phyloP scores from a whole-genome alignment of 1,140 invertebrate species.

The Zaprionus tsacasi region DNA sequence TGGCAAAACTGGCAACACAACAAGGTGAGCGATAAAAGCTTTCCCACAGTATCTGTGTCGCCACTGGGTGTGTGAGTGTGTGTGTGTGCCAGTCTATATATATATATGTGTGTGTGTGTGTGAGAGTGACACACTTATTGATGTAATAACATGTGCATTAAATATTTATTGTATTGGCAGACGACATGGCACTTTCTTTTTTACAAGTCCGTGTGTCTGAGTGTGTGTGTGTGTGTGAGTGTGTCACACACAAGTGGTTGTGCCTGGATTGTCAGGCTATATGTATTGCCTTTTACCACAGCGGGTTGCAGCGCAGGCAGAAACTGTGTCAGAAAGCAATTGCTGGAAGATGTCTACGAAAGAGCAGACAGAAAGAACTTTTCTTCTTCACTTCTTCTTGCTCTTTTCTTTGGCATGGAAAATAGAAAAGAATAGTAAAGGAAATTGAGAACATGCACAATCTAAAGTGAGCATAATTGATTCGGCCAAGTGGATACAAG shows the following conservation, averaged over 20 bases:
- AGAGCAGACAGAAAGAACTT: neutral
- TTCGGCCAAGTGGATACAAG: conserved; percentile 5
- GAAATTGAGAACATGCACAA: conserved; percentile 1
- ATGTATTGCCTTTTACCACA: conserved; percentile 27
- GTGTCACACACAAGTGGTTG: conserved; percentile 27
- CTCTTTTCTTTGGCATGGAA: conserved; percentile 4
- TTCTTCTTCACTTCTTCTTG: neutral
- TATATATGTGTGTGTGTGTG: conserved; percentile 26
- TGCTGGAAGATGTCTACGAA: conserved; percentile 1
- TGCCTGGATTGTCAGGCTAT: conserved; percentile 32
- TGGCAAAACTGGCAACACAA: conserved; percentile 44
- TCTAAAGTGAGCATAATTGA: conserved; percentile 6
- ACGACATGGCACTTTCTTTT: conserved; percentile 76
- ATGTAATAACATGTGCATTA: conserved; percentile 83
- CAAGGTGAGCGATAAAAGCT: conserved; percentile 71
- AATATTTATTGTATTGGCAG: conserved; percentile 82
- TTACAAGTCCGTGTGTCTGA: conserved; percentile 7
- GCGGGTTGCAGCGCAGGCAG: conserved; percentile 20
- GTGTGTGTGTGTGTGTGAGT: neutral
- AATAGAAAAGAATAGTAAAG: neutral
- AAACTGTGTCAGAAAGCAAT: conserved; percentile 34
- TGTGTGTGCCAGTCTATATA: conserved; percentile 31
- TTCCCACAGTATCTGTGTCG: conserved; percentile 45
- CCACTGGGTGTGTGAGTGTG: conserved; percentile 6
- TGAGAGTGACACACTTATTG: conserved; percentile 77